Base-by-base conservation (phyloP, 2,888 invertebrate species). In the Drosophila sordidapex region DNA sequence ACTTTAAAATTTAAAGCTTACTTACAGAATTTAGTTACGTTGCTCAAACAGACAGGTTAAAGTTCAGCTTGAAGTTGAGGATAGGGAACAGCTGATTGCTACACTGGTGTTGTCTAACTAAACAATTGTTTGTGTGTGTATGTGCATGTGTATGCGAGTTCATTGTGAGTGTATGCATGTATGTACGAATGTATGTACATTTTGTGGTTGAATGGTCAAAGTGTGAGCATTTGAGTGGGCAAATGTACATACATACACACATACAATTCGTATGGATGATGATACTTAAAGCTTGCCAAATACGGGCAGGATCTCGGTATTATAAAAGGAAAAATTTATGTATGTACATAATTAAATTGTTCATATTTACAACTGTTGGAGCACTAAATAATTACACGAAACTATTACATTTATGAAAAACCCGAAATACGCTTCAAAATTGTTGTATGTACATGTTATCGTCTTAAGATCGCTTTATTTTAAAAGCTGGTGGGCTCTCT, bases 401-500 rank as follows among this genome's bases (percentile, higher is more conserved):
- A 62, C 69, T 62, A 67, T 78, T 60, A 70, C 64, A 72, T 71
- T 53, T 25, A 53, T 57, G 21, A 57, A 40, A 49, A 71, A 71
- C 69, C 80, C 73, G 61, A 66, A 72, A 76, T 65, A 54, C 29
- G 49, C 54, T 60, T 59, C 51, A 49, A 43, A 49, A 62, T 59
- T 35, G 64, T 76, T 76, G 61, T 76, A 78, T 68, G 68, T 77
- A 77, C 74, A 72, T 51, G 51, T 65, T 43, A 43, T 60, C 46
- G 35, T 54, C 51, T 21, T 70, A 51, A 33, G 58, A 70, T 64
- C 36, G 74, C 72, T 71, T 95, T 97, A 97, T 96, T 98, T 98
- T 94, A 98, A 96, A 93, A 99, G 96, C 94, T 98, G 98, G 94
- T 98, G 97, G 93, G 99, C 98, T 92, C 98, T 96, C 94, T 98